phyloP scores from a whole-genome alignment of 1,140 invertebrate genomes.

The Tetraneura akinire region DNA sequence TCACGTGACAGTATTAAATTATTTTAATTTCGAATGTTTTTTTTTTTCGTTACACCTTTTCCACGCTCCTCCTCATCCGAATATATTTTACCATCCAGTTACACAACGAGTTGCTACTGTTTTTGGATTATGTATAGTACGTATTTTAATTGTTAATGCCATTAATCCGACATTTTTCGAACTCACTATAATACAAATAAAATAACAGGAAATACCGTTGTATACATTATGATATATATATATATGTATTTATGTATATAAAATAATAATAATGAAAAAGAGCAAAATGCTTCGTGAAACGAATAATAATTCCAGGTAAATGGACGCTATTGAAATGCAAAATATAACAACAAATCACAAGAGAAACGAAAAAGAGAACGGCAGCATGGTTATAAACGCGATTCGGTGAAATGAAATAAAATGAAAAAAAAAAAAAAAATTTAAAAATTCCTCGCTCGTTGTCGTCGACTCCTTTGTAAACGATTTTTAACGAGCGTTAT shows the following conservation, averaged over 20 bases:
- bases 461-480: constrained; percentile 15
- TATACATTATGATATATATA: background rate
- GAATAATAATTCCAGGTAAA: constrained; percentile 35
- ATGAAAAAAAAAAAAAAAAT: background rate
- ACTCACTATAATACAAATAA: constrained; percentile 1
- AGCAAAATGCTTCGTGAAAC: background rate
- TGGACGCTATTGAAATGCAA: constrained; percentile 31
- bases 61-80: too few relatives aligned
- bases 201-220: background rate
- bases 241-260: too few relatives aligned
- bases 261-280: background rate
- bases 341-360: constrained; percentile 41
- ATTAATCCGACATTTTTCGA: background rate
- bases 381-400: background rate
- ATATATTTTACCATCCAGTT: too few relatives aligned
- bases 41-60: too few relatives aligned
- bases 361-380: background rate
- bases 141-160: constrained; percentile 1
- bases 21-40: too few relatives aligned
- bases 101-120: too few relatives aligned
- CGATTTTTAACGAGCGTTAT: constrained; percentile 29
- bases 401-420: too few relatives aligned
- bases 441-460: background rate
- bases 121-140: too few relatives aligned
- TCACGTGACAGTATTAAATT: too few relatives aligned